Conservation (phyloP, 2,888 invertebrate species). For the Holacanthella duospinosa region DNA sequence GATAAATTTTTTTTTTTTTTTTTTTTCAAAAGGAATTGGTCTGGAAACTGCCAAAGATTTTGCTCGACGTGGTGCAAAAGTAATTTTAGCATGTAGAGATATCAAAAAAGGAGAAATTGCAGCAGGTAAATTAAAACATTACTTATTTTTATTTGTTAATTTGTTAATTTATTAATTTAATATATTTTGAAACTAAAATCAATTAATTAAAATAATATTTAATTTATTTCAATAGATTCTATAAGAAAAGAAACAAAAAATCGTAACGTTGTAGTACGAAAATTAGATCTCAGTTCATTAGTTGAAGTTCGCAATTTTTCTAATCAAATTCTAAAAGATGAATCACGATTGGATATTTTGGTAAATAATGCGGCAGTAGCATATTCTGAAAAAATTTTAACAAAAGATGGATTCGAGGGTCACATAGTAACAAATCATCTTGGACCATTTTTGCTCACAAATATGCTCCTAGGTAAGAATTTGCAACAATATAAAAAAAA, state of each 20-base stretch:
- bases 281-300: slow-evolving; percentile 34
- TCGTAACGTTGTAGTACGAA: slow-evolving; percentile 24
- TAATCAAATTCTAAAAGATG: slow-evolving; percentile 28
- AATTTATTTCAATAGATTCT: background rate
- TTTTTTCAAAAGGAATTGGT: slow-evolving; percentile 38
- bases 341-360: slow-evolving; percentile 34
- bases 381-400: slow-evolving; percentile 55
- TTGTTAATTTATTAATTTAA: slow-evolving; percentile 1
- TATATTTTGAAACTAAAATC: background rate
- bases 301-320: slow-evolving; percentile 32
- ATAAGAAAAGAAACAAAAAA: slow-evolving; percentile 19
- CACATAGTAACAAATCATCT: slow-evolving; percentile 72
- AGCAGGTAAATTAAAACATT: no score
- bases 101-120: slow-evolving; percentile 36
- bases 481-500: slow-evolving; percentile 34
- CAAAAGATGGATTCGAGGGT: slow-evolving; percentile 66
- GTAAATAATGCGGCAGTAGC: slow-evolving; percentile 70
- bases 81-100: slow-evolving; percentile 41
- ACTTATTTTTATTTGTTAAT: no score
- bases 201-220: background rate
- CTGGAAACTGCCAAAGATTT: slow-evolving; percentile 40
- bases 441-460: slow-evolving; percentile 69
- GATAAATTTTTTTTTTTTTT: background rate
- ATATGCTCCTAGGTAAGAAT: slow-evolving; percentile 56
- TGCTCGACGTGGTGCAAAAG: slow-evolving; percentile 39